Conservation (phyloP, 1,140 invertebrate genomes). For the Adoxophyes honmai region DNA sequence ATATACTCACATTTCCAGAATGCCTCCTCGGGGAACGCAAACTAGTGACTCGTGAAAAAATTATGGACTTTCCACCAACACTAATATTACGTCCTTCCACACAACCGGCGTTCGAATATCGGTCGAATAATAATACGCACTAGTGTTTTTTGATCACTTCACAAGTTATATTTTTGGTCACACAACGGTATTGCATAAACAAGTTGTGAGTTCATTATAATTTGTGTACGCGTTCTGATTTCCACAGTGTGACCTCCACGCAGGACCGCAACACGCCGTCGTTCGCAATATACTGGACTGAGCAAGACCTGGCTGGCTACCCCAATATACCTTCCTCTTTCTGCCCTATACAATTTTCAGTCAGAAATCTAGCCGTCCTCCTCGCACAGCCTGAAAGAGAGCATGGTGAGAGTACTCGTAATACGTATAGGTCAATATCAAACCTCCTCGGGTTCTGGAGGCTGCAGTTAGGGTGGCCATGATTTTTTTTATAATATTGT, state of each 20-base stretch:
- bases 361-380: slow-evolving; percentile 30
- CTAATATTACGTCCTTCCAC: neutral
- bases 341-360: slow-evolving; percentile 24
- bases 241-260: slow-evolving; percentile 17
- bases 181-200: neutral
- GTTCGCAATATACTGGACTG: slow-evolving; percentile 58
- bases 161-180: neutral
- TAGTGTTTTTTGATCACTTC: neutral
- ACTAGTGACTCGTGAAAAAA: neutral
- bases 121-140: neutral
- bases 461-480: slow-evolving; percentile 66
- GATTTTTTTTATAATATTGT: neutral
- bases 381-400: slow-evolving; percentile 63
- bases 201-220: slow-evolving; percentile 1
- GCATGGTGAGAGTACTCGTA: slow-evolving; percentile 58
- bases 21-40: neutral
- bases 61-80: neutral
- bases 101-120: neutral
- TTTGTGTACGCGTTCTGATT: slow-evolving; percentile 1
- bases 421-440: slow-evolving; percentile 76
- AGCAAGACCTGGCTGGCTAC: slow-evolving; percentile 51
- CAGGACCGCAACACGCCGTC: slow-evolving; percentile 39
- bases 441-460: slow-evolving; percentile 70
- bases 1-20: slow-evolving; percentile 3
- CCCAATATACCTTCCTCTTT: slow-evolving; percentile 40